Conservation (phyloP, 2,797 vertebrate genomes). For the Lates japonicus region DNA sequence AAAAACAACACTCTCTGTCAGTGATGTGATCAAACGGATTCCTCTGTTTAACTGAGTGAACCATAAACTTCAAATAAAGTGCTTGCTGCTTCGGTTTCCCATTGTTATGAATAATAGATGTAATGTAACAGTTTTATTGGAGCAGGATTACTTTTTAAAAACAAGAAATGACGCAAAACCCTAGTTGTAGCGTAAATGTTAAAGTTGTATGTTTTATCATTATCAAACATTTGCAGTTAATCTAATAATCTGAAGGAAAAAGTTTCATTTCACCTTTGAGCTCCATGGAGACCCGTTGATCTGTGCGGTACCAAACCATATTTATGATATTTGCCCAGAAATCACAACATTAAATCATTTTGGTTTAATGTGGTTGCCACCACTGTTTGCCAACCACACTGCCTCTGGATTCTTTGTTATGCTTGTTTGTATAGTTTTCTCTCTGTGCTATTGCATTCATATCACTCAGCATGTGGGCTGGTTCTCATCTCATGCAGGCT, state of each 20-base stretch:
- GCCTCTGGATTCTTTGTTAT: slow-evolving; percentile 23
- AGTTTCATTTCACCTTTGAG: background rate
- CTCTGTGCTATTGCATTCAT: slow-evolving; percentile 22
- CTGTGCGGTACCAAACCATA: background rate
- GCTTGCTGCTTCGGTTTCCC: background rate
- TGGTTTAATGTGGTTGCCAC: slow-evolving; percentile 1
- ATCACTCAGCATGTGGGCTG: slow-evolving; percentile 33
- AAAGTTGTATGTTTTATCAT: background rate
- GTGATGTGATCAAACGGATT: background rate
- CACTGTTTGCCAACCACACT: background rate
- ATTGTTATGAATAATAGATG: slow-evolving; percentile 13
- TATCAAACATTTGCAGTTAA: background rate
- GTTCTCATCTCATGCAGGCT: slow-evolving; percentile 36
- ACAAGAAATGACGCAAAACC: background rate
- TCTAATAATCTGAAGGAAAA: background rate
- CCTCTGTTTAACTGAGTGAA: slow-evolving; percentile 1
- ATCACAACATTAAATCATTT: background rate
- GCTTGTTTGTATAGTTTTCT: slow-evolving; percentile 34
- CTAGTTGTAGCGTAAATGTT: background rate
- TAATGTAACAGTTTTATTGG: background rate
- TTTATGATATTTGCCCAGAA: background rate
- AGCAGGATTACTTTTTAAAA: background rate
- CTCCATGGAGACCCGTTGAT: background rate
- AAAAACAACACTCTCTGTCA: background rate
- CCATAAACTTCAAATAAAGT: background rate